A percentile compares a stretch with the other conserved stretches of the same genome.
Conservation (phyloP, 2,797 vertebrate genomes). For the Pteronotus mesoamericanus region DNA sequence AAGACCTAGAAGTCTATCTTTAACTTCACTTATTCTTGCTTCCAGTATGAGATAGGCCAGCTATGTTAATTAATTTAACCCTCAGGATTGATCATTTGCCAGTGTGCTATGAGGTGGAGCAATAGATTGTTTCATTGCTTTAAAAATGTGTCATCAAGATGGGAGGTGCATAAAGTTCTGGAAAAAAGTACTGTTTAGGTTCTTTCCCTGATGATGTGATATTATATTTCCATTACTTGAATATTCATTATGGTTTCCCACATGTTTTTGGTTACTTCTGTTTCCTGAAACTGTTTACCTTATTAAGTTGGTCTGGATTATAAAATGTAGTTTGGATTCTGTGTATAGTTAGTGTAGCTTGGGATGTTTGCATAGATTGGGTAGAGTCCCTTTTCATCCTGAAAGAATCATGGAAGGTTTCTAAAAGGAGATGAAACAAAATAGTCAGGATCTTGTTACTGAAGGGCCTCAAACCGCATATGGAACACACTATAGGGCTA, state of each 20-base stretch:
- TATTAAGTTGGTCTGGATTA: conserved; percentile 68
- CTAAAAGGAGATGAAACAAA: conserved; percentile 43
- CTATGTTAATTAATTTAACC: conserved; percentile 38
- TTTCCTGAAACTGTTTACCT: conserved; percentile 75
- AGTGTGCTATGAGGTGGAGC: neutral
- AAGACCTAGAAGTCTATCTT: neutral
- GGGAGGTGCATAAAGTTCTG: conserved; percentile 45
- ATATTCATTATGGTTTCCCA: conserved; percentile 73
- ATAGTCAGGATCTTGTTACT: conserved; percentile 21
- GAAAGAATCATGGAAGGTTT: conserved; percentile 18
- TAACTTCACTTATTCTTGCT: neutral
- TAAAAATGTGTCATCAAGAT: conserved; percentile 33
- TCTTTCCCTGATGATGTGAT: conserved; percentile 49
- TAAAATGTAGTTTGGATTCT: conserved; percentile 47
- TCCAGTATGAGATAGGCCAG: neutral
- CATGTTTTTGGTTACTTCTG: conserved; percentile 68
- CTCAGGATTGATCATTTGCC: neutral
- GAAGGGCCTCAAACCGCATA: conserved; percentile 35
- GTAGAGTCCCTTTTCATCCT: conserved; percentile 45
- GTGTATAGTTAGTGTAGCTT: neutral
- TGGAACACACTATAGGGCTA: conserved; percentile 44
- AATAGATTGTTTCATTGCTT: neutral
- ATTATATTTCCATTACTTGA: conserved; percentile 70
- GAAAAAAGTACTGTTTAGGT: conserved; percentile 35
- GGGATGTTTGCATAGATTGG: conserved; percentile 22